Evolutionary conservation across 2,113 vertebrate species (phyloP), one percentile per base, ranked within the genome.

Genomic region (Aphelocoma coerulescens): DNA sequence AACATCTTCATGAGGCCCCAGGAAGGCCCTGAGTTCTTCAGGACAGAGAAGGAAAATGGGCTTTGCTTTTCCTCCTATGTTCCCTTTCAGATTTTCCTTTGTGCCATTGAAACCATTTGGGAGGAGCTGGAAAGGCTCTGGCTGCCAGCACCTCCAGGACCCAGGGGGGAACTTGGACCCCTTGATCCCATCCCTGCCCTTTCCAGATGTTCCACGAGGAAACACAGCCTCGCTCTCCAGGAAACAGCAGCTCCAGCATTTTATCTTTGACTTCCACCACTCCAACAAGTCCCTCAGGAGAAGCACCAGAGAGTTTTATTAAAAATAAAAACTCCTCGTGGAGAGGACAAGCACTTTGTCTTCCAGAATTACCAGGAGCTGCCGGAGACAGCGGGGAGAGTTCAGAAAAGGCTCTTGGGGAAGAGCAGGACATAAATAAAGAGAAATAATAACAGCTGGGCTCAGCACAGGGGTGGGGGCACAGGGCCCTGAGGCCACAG

Each of bases 281-380:
- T 94, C 12, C 88, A 87, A 86, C 85, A 84, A 87, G 93, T 91
- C 96, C 96, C 95, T 74, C 2, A 2, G 85, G 95, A 76, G 62
- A 84, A 84, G 65, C 72, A 62, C 73, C 62, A 48, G 88, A 6
- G 14, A 81, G 91, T 94, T 94, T 91, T 96, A 97, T 95, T 96
- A 95, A 96, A 96, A 94, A 97, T 81, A 94, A 87, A 95, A 89
- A 88, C 54, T 57, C 49, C 83, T 93, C 7, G 0, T 46, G 85
- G 76, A 93, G 44, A 78, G 35, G 43, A 48, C 13, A 24, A 89
- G 58, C 16, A 3, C 85, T 97, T 84, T 87, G 73, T 93, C 95
- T 94, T 89, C 87, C 3, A 7, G 80, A 93, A 89, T 89, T 78
- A 85, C 35, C 74, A 61, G 89, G 87, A 92, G 80, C 83, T 86